phyloP scores from a whole-genome alignment of 2,888 invertebrate genomes.

The Aricia artaxerxes region DNA sequence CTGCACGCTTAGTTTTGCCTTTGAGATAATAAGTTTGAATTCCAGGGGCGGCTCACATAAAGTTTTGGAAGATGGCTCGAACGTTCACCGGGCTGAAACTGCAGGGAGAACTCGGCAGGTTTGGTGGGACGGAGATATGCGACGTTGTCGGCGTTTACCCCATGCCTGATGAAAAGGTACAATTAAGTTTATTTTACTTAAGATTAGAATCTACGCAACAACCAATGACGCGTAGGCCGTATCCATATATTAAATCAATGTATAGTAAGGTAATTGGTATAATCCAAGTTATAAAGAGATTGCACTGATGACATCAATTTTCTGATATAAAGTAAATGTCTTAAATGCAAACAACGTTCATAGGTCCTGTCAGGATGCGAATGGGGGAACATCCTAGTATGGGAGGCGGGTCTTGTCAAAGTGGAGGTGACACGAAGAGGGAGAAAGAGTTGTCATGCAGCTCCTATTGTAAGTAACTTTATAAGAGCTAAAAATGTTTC shows the following conservation, averaged over 20 bases:
- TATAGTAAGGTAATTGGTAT: no score
- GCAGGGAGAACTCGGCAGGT: constrained; percentile 92
- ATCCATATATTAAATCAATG: no score
- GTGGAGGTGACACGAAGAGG: constrained; percentile 88
- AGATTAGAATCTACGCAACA: no score
- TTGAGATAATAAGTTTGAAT: background rate
- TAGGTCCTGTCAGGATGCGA: constrained; percentile 91
- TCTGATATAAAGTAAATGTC: no score
- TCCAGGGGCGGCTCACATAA: constrained; percentile 87
- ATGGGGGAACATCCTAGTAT: constrained; percentile 95
- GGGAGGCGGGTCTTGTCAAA: constrained; percentile 95
- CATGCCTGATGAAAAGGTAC: constrained; percentile 93
- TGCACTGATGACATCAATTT: no score
- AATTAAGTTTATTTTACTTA: no score
- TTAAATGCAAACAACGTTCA: background rate
- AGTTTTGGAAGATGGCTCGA: constrained; percentile 95
- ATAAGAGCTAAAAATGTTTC: no score
- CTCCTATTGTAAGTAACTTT: constrained; percentile 79
- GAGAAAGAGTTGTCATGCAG: constrained; percentile 87
- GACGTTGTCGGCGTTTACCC: constrained; percentile 92
- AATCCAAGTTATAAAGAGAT: no score
- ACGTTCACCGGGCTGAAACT: constrained; percentile 96
- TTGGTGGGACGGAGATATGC: constrained; percentile 95
- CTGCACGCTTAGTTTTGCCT: no score
- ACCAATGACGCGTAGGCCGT: no score